A percentile compares a stretch with the other conserved stretches of the same genome.
Evolutionary conservation across 2,888 invertebrate genomes (phyloP).

Genomic region (Xanthia icteritia): DNA sequence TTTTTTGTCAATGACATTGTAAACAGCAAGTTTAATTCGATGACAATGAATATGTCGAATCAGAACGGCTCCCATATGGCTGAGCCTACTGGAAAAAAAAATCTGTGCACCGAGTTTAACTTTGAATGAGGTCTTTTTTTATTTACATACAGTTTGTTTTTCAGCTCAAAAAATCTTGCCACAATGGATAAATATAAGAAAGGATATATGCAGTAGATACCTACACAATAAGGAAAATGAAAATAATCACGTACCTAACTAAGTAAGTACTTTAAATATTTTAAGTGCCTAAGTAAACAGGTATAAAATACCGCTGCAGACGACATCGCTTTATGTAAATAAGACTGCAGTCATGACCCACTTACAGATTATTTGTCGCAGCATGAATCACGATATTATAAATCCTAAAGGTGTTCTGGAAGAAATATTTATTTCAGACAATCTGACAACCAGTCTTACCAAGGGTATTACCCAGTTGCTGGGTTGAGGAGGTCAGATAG

Average conservation of each 20-base stretch:
- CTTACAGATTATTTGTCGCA: conserved; percentile 75
- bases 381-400: conserved; percentile 72
- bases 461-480: too few species aligned
- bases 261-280: conserved; percentile 52
- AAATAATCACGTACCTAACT: conserved; percentile 46
- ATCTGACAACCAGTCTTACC: too few species aligned
- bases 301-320: conserved; percentile 72
- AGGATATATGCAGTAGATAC: background rate
- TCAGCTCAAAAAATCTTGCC: background rate
- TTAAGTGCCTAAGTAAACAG: conserved; percentile 61
- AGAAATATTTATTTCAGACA: conserved; percentile 16
- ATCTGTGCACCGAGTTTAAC: background rate
- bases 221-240: conserved; percentile 30
- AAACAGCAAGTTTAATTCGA: conserved; percentile 34
- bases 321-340: conserved; percentile 83
- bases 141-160: background rate
- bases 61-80: background rate
- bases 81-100: conserved; percentile 20
- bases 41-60: conserved; percentile 16
- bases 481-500: too few species aligned
- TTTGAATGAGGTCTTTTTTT: conserved; percentile 1
- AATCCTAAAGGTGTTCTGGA: conserved; percentile 40
- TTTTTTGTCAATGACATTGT: conserved; percentile 42
- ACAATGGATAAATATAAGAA: conserved; percentile 4
- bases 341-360: conserved; percentile 83